Evolutionary conservation across 2,888 invertebrate genomes (phyloP), one percentile per base, ranked within the genome.

Genomic region (Cenopis cana): DNA sequence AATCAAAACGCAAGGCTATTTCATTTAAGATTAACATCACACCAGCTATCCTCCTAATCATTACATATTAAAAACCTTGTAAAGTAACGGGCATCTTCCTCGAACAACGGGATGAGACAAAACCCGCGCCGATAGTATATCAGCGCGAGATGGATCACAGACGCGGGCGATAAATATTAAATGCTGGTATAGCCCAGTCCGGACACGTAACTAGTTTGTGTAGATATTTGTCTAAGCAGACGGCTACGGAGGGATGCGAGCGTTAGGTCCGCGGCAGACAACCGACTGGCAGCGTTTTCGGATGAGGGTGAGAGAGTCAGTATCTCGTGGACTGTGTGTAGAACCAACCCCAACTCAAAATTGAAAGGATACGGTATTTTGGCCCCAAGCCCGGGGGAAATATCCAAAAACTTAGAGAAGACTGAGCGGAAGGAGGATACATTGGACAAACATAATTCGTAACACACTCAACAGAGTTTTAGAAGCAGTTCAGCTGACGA

Each of bases 181-280:
- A 88, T 86, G 82, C 82, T 82, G 82, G 84, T 85, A 84, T 84
- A 85, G 86, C 82, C 82, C 78, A 87, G 87, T 89, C 87, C 78
- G 78, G 85, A 88, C 88, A 90, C 89, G 90, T 91, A 91, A 89
- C 90, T 91, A 91, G 91, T 91, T 91, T 88, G 86, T 85, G 83
- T 81, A 85, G 89, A 89, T 90, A 89, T 91, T 90, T 90, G 90
- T 92, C 89, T 89, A 89, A 89, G 88, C 89, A 89, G 87, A 89
- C 87, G 86, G 85, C 83, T 85, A 83, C 82, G 85, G 82, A 82
- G 79, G 85, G 85, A 83, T 84, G 84, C 79, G 69, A 79, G 70
- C 72, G 68, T 81, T 80, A 88, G 87, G 85, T 78, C 50, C 67
- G 29, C 52, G 64, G 70, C 76, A 80, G 17, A 57, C 66, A 10